Evolutionary conservation across 2,797 vertebrate genomes (phyloP), one percentile per base, ranked within the genome.

Genomic region (Rhinophrynus dorsalis): DNA sequence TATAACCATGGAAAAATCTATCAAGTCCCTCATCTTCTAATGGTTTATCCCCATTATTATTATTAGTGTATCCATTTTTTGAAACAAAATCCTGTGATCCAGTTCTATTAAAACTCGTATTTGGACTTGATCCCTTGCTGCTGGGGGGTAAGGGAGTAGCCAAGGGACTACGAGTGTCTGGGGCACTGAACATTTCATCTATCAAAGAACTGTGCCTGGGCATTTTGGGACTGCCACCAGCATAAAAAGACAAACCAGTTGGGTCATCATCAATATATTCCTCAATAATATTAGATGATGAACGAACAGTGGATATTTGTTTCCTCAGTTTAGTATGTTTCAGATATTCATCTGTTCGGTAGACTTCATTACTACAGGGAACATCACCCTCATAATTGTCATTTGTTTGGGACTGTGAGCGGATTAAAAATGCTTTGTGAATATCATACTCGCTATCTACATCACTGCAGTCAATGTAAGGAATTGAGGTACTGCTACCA

Each of bases 391-490:
- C 88, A 79, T 82, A 85, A 75, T 86, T 85, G 81, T 88, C 89
- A 84, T 87, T 92, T 89, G 93, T 92, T 69, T 89, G 89, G 76
- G 93, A 85, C 81, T 85, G 87, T 63, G 88, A 82, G 78, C 81
- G 90, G 77, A 85, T 83, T 75, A 81, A 82, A 76, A 85, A 89
- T 52, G 86, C 89, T 85, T 87, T 88, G 81, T 85, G 77, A 38
- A 87, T 80, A 78, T 90, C 92, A 68, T 88, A 90, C 80, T 94
- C 93, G 70, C 89, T 92, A 88, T 94, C 92, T 93, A 91, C 82
- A 67, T 94, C 90, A 84, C 84, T 90, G 89, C 87, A 93, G 90
- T 95, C 91, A 86, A 90, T 87, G 83, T 93, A 94, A 71, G 92
- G 90, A 76, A 92, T 89, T 82, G 92, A 93, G 75, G 88, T 85